Base-by-base conservation (phyloP, 2,888 invertebrate species). In the Eudemis profundana region DNA sequence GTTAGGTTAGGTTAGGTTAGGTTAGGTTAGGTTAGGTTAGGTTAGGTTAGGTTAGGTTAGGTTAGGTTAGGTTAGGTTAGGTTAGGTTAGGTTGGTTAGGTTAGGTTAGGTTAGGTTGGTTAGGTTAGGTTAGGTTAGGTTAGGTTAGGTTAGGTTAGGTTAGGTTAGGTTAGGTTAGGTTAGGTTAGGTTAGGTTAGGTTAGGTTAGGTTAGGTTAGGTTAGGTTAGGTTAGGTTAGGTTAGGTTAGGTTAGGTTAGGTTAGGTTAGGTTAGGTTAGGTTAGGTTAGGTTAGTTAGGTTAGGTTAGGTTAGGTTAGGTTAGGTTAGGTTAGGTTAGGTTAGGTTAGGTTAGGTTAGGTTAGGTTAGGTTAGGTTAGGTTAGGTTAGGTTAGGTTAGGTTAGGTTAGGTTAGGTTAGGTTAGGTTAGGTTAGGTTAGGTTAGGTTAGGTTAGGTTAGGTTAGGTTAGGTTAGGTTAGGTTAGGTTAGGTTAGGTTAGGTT, bases 1-100 rank as follows among this genome's bases (percentile, higher is more conserved):
- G 36, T 36, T 36, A 36, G 36, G 36, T 36, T 36, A 36, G 36
- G 36, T 36, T 36, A 36, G 36, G 36, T 36, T 36, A 36, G 36
- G 36, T 36, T 36, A 36, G 36, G 36, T 36, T 36, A 36, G 36
- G 36, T 36, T 36, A 36, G 36, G 36, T 36, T 36, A 36, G 36
- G 36, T 36, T 36, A 36, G 36, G 36, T 36, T 36, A 36, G 36
- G 36, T 36, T 36, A 38, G 38, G 38, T 38, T 38, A 38, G 38
- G 38, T 38, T 38, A 38, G 38, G 38, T 38, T 38, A 38, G 38
- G 38, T 38, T 38, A n/a, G 38, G 38, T 38, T 38, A 38, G 38
- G 38, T 38, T 38, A 38, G 38, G 38, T 38, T 38, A n/a, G 38
- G 36, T 36, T 38, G 38, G 38, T 38, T 38, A 38, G 38, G 38